A percentile compares a stretch with the other conserved stretches of the same genome.
Evolutionary conservation across 2,888 invertebrate genomes (phyloP).

Genomic region (Caenorhabditis drosophilae): DNA sequence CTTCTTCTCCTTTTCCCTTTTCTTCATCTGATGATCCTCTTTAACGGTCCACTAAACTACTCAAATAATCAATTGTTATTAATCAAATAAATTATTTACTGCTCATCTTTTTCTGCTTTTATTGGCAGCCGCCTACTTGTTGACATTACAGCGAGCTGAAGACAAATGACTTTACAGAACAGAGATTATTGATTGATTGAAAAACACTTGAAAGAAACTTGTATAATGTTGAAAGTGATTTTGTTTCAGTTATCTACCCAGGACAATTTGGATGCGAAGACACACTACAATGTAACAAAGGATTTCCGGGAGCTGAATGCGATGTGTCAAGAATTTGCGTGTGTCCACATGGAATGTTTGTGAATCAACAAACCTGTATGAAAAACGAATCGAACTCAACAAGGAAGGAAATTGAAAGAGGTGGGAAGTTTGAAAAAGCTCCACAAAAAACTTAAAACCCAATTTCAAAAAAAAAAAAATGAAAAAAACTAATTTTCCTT

Average conservation of each 20-base stretch:
- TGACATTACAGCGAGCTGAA: background rate
- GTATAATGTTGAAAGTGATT: no score
- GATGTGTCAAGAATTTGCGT: conserved; percentile 51
- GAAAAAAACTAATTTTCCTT: no score
- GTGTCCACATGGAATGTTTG: conserved; percentile 60
- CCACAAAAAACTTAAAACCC: no score
- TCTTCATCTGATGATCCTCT: conserved; percentile 8
- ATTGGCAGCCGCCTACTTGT: background rate
- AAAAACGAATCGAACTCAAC: background rate
- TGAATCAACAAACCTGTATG: conserved; percentile 57
- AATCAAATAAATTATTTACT: conserved; percentile 28
- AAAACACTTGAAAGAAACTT: no score
- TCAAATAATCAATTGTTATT: conserved; percentile 31
- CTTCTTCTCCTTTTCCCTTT: no score
- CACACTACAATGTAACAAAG: conserved; percentile 58
- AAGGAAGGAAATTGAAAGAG: background rate
- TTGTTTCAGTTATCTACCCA: conserved; percentile 62
- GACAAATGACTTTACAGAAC: background rate
- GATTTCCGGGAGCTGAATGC: conserved; percentile 62
- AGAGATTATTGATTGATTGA: no score
- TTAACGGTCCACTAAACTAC: conserved; percentile 36
- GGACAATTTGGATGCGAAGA: conserved; percentile 65
- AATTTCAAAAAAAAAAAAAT: no score
- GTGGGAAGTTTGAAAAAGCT: no score
- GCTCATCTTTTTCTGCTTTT: background rate